Conservation (phyloP, 2,113 vertebrate genomes). For the Carlito syrichta region DNA sequence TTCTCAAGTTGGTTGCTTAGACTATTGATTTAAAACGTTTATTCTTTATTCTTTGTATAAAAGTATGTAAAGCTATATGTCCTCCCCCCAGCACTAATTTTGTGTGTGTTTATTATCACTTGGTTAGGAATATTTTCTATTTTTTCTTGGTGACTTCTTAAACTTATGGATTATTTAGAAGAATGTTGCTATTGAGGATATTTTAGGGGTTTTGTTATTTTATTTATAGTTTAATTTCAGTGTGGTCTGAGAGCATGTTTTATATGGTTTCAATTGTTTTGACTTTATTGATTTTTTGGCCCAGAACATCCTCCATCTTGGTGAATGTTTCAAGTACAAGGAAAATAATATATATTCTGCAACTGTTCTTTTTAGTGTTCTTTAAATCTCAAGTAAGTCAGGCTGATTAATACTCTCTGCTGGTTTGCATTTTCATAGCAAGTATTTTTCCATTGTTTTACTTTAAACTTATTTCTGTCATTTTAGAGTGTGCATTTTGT, state of each 20-base stretch:
- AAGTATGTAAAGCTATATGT: neutral
- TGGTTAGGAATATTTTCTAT: neutral
- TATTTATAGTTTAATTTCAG: no score
- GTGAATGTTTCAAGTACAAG: neutral
- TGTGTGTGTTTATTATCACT: neutral
- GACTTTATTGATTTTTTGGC: neutral
- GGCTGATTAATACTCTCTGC: neutral
- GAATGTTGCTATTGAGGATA: neutral
- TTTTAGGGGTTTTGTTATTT: neutral
- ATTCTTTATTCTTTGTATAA: neutral
- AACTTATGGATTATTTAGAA: neutral
- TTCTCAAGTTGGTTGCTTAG: neutral
- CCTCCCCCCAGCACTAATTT: neutral
- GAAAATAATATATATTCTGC: neutral
- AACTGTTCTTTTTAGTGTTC: neutral
- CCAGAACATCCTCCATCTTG: neutral
- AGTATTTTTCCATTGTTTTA: neutral
- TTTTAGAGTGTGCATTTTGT: neutral
- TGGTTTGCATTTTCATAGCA: neutral
- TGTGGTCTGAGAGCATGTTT: no score
- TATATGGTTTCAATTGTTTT: neutral
- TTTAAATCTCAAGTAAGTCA: neutral
- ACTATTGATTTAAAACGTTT: neutral
- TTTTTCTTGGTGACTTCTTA: neutral
- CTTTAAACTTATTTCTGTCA: neutral